Percentiles rank a stretch among this genome's conserved stretches.
phyloP scores from a whole-genome alignment of 2,113 vertebrate species.

The Oncorhynchus masou region DNA sequence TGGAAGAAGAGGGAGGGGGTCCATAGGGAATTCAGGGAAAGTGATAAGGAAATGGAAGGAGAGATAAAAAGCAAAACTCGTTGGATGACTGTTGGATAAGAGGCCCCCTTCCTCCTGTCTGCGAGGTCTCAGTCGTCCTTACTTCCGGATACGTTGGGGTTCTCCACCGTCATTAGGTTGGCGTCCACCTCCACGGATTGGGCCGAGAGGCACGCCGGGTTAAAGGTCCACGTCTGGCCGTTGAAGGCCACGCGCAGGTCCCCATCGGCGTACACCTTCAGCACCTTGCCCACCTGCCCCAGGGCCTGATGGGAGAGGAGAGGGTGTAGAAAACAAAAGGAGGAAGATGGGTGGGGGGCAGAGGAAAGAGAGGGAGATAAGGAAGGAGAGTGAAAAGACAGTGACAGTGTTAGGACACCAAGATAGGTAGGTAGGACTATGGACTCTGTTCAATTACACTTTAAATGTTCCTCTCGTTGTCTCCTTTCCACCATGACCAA shows the following conservation, averaged over 20 bases:
- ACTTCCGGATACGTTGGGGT: conserved; percentile 90
- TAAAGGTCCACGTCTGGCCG: conserved; percentile 97
- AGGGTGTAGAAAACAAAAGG: not conserved
- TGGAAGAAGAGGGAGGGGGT: not conserved
- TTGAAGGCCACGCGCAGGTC: conserved; percentile 88
- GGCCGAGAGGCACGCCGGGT: conserved; percentile 88
- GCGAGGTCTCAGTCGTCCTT: conserved; percentile 58
- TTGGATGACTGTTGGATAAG: conserved; percentile 16
- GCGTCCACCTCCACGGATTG: conserved; percentile 86
- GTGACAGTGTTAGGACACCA: not conserved
- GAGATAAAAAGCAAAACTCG: not conserved
- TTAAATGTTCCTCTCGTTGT: too few relatives aligned
- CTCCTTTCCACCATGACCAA: not conserved
- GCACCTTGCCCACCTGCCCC: conserved; percentile 89
- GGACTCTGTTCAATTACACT: not conserved
- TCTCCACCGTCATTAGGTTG: conserved; percentile 92
- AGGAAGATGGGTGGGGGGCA: not conserved
- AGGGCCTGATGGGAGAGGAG: conserved; percentile 75
- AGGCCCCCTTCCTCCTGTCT: conserved; percentile 28
- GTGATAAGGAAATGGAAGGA: not conserved
- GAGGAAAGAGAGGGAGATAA: not conserved
- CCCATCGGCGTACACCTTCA: conserved; percentile 93
- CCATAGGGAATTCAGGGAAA: not conserved
- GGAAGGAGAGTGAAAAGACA: not conserved
- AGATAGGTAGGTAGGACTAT: not conserved